Evolutionary conservation across 2,113 vertebrate genomes (phyloP), one percentile per base, ranked within the genome.

Genomic region (Miniopterus natalensis): DNA sequence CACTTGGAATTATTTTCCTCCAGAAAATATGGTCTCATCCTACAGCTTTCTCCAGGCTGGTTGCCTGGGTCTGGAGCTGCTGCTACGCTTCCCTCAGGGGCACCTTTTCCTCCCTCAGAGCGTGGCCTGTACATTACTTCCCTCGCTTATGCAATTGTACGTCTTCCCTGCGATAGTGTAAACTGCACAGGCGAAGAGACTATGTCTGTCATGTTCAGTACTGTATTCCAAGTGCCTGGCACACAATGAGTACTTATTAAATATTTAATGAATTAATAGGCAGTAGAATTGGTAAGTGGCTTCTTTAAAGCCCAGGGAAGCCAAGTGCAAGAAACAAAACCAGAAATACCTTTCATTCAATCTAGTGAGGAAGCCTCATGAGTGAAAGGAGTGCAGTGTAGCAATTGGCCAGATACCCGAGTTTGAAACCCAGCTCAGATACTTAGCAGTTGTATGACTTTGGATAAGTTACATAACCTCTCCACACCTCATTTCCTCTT

Each of bases 321-420:
- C 5, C 55, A 95, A 90, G 55, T 55, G 1, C 49, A 96, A 95
- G 85, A 87, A 90, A 86, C 31, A 94, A 90, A 97, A 71, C 6
- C 20, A 88, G 70, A 94, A 31, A 51, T 45, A 10, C 85, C 57
- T 74, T 92, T 70, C 45, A 53, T 65, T 93, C 51, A 84, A 8
- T 75, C 65, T 68, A 87, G 29, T 61, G 15, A 90, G 36, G 53
- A 96, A 86, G 17, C 45, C 47, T 92, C 74, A 65, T 3, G 21
- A 96, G 63, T 51, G 31, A 70, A 88, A 80, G 47, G 13, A 49
- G 17, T 14, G 0, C 49, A 70, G 51, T 6, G 5, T 31, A 84
- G 36, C 84, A 55, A 73, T 11, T 42, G 9, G 53, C 45, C 40
- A 86, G 55, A 57, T 11, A 18, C 6, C 65, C 42, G 61, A 86